Evolutionary conservation across 35 echinoderm and acorn worm species (phyloP).

Genomic region (Strongylocentrotus purpuratus): DNA sequence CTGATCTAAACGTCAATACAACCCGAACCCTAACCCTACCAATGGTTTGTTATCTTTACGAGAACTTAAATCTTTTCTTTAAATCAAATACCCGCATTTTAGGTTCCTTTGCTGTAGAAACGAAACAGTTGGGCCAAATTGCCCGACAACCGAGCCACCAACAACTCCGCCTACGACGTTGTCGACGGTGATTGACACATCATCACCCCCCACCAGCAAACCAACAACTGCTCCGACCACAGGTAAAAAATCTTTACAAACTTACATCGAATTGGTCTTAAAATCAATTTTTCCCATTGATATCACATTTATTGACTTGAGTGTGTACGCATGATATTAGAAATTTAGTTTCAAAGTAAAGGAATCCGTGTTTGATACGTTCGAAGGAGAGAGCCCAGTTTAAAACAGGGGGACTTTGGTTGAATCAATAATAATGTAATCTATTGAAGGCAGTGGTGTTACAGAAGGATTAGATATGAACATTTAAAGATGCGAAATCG

Average conservation of each 20-base stretch:
- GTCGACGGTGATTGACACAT: too few species aligned
- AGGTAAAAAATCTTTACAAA: not conserved
- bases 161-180: not conserved
- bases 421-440: too few species aligned
- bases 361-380: too few species aligned
- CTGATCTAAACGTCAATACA: not conserved
- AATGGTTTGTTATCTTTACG: not conserved
- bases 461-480: too few species aligned
- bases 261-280: not conserved
- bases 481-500: too few species aligned
- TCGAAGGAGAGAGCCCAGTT: too few species aligned
- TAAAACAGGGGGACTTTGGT: too few species aligned
- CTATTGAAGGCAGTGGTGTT: too few species aligned
- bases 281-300: not conserved
- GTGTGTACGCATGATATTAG: too few species aligned
- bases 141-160: conserved; percentile 5
- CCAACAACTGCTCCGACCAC: not conserved
- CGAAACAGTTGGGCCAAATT: not conserved
- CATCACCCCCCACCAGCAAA: not conserved
- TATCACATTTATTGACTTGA: not conserved
- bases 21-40: not conserved
- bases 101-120: conserved; percentile 36
- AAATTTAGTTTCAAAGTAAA: too few species aligned
- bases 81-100: not conserved
- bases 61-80: not conserved